Evolutionary conservation across 2,888 invertebrate genomes (phyloP).

Genomic region (Apoda limacodes): DNA sequence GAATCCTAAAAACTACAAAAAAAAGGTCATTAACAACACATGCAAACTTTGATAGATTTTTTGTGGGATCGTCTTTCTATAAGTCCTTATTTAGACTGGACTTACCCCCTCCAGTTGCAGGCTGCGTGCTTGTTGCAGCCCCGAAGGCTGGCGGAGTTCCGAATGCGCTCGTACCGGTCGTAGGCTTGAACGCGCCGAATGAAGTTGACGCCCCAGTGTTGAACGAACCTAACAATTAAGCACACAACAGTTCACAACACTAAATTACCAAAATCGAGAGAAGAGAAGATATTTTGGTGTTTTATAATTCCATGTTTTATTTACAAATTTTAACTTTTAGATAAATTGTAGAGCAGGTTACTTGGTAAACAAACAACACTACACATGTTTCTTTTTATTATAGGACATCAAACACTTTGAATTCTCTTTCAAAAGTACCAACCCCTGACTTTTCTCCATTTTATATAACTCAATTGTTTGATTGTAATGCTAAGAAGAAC

Average conservation of each 20-base stretch:
- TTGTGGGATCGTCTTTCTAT: too few species aligned
- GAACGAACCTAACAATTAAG: constrained; percentile 58
- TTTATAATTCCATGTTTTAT: background rate
- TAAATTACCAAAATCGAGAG: background rate
- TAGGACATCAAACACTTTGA: too few species aligned
- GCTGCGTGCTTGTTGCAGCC: constrained; percentile 50
- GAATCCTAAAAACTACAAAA: too few species aligned
- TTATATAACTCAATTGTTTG: too few species aligned
- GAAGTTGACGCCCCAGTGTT: constrained; percentile 59
- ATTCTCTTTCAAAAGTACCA: too few species aligned
- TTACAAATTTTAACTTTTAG: background rate
- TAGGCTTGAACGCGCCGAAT: constrained; percentile 58
- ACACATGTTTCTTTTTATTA: too few species aligned
- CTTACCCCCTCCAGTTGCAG: constrained; percentile 40
- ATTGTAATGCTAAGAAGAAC: too few species aligned
- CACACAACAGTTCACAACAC: background rate
- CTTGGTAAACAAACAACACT: too few species aligned
- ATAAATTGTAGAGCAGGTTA: background rate
- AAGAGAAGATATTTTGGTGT: background rate
- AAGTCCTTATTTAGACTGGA: too few species aligned
- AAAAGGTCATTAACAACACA: too few species aligned
- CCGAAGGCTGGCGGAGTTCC: constrained; percentile 78
- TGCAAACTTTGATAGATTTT: too few species aligned
- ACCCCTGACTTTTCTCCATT: too few species aligned
- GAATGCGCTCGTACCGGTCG: constrained; percentile 74